These are phyloP conservation scores for Puma concolor DNA, from an alignment of 2,113 vertebrate species.

Conservation along the genomic window DNA sequence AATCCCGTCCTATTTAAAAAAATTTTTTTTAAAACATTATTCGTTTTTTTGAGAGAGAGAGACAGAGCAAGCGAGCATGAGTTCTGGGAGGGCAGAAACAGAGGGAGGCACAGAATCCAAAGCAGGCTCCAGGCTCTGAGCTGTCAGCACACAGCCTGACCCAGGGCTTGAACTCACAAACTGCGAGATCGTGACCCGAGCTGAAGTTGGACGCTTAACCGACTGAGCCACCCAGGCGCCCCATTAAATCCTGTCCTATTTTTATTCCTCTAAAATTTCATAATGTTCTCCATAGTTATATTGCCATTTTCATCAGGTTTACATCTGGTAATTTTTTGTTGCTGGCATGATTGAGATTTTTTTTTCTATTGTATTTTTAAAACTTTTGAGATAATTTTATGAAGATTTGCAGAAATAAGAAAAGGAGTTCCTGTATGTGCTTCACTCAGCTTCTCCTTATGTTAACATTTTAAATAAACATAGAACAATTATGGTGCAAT, in stretches of 20 bases:
- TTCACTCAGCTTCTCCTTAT: background rate
- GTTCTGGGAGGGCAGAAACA: too few species aligned
- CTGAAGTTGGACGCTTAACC: too few species aligned
- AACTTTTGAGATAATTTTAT: slow-evolving; percentile 18
- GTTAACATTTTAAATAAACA: background rate
- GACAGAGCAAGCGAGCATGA: too few species aligned
- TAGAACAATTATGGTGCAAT: background rate
- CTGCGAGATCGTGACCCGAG: too few species aligned
- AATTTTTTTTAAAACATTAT: too few species aligned
- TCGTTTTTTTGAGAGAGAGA: too few species aligned
- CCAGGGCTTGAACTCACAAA: too few species aligned
- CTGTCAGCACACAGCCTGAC: too few species aligned
- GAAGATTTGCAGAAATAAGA: slow-evolving; percentile 22
- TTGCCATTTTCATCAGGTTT: background rate
- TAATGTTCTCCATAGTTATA: slow-evolving; percentile 38
- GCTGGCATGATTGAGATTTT: background rate
- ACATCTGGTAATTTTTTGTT: background rate
- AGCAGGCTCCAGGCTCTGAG: too few species aligned
- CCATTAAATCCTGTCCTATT: background rate
- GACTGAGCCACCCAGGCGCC: too few species aligned
- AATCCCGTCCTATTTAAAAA: background rate
- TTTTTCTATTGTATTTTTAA: background rate
- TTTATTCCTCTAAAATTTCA: background rate
- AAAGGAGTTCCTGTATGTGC: background rate
- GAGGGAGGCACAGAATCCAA: too few species aligned